phyloP scores from a whole-genome alignment of 2,113 vertebrate species.

The Agelaius tricolor region DNA sequence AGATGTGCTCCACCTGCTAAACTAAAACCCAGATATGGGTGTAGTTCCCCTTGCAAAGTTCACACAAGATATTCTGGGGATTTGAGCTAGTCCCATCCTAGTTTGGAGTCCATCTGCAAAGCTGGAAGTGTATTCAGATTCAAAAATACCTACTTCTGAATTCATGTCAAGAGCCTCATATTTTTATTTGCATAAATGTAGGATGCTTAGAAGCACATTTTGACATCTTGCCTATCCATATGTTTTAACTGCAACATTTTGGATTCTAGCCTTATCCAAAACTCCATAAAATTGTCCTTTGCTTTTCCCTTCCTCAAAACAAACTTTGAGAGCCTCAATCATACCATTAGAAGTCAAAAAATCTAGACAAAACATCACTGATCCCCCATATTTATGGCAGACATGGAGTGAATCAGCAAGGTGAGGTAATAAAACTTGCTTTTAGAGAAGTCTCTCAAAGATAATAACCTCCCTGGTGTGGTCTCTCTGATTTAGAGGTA shows the following conservation, averaged over 20 bases:
- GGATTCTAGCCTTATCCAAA: neutral
- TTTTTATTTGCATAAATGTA: neutral
- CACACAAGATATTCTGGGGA: neutral
- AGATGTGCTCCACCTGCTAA: slow-evolving; percentile 31
- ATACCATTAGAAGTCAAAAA: neutral
- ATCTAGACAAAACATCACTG: neutral
- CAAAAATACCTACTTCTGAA: neutral
- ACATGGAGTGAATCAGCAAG: neutral
- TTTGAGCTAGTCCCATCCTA: neutral
- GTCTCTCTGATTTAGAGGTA: neutral
- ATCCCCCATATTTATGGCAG: neutral
- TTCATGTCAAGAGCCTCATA: neutral
- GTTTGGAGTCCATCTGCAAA: neutral
- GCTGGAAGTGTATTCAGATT: neutral
- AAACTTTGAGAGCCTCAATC: slow-evolving; percentile 6
- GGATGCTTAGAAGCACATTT: neutral
- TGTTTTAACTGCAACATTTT: neutral
- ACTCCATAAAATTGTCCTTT: neutral
- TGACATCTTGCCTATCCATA: neutral
- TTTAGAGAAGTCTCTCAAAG: slow-evolving; percentile 50
- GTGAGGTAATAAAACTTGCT: slow-evolving; percentile 14
- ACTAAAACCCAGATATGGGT: neutral
- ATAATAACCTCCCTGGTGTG: slow-evolving; percentile 62
- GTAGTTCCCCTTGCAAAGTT: neutral
- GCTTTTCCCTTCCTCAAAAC: neutral